Evolutionary conservation across 2,113 vertebrate species (phyloP).

Genomic region (Blennius ocellaris): DNA sequence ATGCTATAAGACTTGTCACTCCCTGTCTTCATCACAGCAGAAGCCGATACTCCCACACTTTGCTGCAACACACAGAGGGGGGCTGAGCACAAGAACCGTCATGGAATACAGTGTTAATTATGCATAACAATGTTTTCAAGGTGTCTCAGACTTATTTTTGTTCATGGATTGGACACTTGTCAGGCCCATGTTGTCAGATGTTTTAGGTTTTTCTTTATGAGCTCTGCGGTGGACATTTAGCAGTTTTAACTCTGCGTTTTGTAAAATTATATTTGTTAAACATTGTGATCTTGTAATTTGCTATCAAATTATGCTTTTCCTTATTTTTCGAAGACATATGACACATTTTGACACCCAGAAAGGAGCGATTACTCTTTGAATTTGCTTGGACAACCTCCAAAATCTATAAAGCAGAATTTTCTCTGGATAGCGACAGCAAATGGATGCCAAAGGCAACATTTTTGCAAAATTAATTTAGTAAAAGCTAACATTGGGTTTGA

Average conservation of each 20-base stretch:
- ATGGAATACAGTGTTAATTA: neutral
- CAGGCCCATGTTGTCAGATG: too few relatives aligned
- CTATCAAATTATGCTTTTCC: too few relatives aligned
- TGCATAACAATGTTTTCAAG: neutral
- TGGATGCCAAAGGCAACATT: neutral
- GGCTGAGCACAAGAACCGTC: conserved; percentile 11
- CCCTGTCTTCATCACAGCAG: conserved; percentile 67
- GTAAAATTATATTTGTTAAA: too few relatives aligned
- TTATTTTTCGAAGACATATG: neutral
- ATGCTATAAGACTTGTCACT: conserved; percentile 72
- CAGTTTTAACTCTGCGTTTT: too few relatives aligned
- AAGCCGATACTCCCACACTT: conserved; percentile 47
- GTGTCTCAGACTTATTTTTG: neutral
- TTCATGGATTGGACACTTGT: neutral
- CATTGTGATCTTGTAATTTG: too few relatives aligned
- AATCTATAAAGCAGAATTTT: neutral
- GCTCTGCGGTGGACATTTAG: too few relatives aligned
- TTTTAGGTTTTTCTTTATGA: too few relatives aligned
- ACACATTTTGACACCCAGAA: neutral
- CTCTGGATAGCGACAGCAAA: too few relatives aligned
- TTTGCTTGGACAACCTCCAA: neutral
- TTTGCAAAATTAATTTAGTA: conserved; percentile 2
- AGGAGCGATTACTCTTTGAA: neutral
- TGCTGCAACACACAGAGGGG: conserved; percentile 24
- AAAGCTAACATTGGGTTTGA: neutral